These are phyloP conservation scores for Lithodes maja DNA, from an alignment of 2,888 invertebrate genomes.

Conservation along the genomic window DNA sequence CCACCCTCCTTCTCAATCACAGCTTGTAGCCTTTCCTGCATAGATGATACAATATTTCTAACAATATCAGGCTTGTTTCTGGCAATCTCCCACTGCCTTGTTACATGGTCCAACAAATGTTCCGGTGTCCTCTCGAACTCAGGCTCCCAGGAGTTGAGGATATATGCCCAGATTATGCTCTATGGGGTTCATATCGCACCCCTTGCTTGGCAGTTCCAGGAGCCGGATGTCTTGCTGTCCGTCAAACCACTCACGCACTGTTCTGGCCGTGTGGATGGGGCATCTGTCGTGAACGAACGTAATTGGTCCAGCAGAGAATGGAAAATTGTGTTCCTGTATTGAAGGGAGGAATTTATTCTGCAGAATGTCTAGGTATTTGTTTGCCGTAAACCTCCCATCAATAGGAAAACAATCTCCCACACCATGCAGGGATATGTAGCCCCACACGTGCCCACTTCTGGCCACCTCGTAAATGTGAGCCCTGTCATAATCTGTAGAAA, in stretches of 20 bases:
- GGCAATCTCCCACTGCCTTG: neutral
- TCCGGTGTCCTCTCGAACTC: neutral
- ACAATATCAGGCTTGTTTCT: neutral
- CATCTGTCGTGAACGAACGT: no score
- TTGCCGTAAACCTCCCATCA: no score
- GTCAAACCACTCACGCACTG: no score
- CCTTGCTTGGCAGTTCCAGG: neutral
- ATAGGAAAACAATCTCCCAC: no score
- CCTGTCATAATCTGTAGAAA: neutral
- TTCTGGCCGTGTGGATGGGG: no score
- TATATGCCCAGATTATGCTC: neutral
- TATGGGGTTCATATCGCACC: neutral
- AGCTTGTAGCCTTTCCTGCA: conserved; percentile 1
- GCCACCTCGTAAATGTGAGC: neutral
- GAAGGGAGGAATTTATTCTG: no score
- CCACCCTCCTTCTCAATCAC: neutral
- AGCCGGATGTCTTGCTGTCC: no score
- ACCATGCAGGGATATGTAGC: neutral
- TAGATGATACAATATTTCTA: neutral
- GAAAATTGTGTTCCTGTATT: no score
- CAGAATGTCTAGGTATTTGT: no score
- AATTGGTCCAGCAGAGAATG: no score
- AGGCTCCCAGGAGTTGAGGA: neutral
- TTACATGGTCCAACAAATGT: neutral
- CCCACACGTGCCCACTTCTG: neutral